Evolutionary conservation across 2,888 invertebrate species (phyloP).

Genomic region (Allophyes oxyacanthae): DNA sequence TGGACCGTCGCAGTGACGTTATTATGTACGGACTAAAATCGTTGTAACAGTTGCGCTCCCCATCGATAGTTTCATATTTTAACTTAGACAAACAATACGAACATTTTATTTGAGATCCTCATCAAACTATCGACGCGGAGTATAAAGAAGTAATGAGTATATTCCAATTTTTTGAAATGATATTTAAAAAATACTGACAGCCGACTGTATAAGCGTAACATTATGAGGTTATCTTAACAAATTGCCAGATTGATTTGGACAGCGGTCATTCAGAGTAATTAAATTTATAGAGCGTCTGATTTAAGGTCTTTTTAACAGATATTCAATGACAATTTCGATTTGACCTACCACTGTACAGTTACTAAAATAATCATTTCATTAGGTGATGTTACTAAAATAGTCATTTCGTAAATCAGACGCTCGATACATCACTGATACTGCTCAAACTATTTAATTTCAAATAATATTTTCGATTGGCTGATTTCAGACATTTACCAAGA

Average conservation of each 20-base stretch:
- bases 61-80: conserved; percentile 54
- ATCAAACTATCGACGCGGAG: conserved; percentile 49
- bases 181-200: conserved; percentile 61
- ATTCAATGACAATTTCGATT: background rate
- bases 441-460: conserved; percentile 13
- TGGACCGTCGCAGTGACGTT: conserved; percentile 75
- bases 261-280: conserved; percentile 13
- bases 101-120: conserved; percentile 40
- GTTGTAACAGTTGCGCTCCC: conserved; percentile 71
- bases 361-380: too few relatives aligned
- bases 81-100: conserved; percentile 50
- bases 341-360: conserved; percentile 7
- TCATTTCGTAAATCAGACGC: conserved; percentile 5
- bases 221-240: conserved; percentile 59
- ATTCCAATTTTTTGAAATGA: conserved; percentile 50
- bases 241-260: conserved; percentile 17
- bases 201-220: conserved; percentile 68
- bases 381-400: background rate
- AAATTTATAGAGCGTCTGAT: conserved; percentile 18
- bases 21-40: conserved; percentile 78
- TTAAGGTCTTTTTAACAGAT: conserved; percentile 3
- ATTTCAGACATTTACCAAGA: conserved; percentile 17
- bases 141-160: conserved; percentile 35
- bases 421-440: conserved; percentile 12
- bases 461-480: conserved; percentile 24